Base-by-base conservation (phyloP, 1,140 invertebrate species). In the Neodiprion lecontei region DNA sequence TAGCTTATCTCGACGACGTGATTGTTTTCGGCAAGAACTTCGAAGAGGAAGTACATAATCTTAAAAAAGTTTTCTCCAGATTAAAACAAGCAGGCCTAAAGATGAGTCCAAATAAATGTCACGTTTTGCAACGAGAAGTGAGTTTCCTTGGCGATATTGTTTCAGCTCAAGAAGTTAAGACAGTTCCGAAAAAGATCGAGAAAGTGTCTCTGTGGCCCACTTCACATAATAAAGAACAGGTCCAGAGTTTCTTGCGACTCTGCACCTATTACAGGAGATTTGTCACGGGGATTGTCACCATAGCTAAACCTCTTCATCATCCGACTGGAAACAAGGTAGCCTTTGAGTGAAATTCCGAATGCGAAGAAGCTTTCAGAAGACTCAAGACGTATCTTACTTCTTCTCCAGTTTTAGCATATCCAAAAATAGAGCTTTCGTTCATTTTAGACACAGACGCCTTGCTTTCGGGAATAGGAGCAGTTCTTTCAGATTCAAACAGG, bases 211-310 rank as follows among this genome's bases (percentile, higher is more conserved):
- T 67, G 2, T 79, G 61, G 12, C 73, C 73, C 9, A 17, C 17
- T 1, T 87, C 73, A 1, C 61, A 1, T 5, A 76, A 68, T 66
- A 10, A 72, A 28, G 68, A 61, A 50, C 40, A 80, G 28, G 23
- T 81, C 2, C 40, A 68, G 28, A 72, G 69, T 1, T 80, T 80
- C 49, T 61, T 80, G 21, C 77, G 79, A 2, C 14, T 80, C 17
- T 68, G 70, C 3, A 65, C 61, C 23, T 81, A 78, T 40, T 81
- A 78, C 65, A 47, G 80, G n/a, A 21, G 17, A 21, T 21, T 21
- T 21, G 17, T 21, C 17, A 21, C 0, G 17, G 17, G 17, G 17
- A 0, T 21, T 21, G 17, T 21, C 17, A 21, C 17, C 17, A 21
- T 21, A 21, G 17, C 17, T 21, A 21, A 21, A 53, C 50, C 50